These are phyloP conservation scores for Mirza zaza DNA, from an alignment of 2,113 vertebrate species.

Conservation along the genomic window DNA sequence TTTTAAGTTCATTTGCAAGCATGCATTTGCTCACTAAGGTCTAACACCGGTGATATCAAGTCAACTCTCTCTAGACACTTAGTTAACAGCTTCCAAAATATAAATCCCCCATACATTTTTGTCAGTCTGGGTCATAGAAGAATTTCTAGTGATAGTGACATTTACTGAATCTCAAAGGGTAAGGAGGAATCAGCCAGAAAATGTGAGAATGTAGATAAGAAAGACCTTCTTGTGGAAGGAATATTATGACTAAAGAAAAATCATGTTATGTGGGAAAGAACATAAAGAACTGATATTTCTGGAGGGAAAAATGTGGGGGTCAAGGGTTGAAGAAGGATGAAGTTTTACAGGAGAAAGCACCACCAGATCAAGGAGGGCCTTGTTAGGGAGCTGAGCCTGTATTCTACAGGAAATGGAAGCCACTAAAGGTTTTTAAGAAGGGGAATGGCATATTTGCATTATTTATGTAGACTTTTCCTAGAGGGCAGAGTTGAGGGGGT, in stretches of 20 bases:
- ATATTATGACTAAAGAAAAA: background rate
- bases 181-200: background rate
- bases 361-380: background rate
- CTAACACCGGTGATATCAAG: slow-evolving; percentile 17
- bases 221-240: background rate
- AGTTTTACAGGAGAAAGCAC: background rate
- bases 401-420: background rate
- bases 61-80: slow-evolving; percentile 25
- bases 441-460: background rate
- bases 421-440: background rate
- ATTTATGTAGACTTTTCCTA: background rate
- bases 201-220: background rate
- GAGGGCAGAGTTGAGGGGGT: background rate
- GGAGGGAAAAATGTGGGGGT: background rate
- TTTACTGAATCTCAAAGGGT: background rate
- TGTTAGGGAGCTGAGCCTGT: background rate
- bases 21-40: slow-evolving; percentile 38
- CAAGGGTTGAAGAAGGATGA: background rate
- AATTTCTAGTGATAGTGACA: slow-evolving; percentile 4
- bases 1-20: background rate
- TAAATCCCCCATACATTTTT: background rate
- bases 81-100: slow-evolving; percentile 30
- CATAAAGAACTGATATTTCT: background rate
- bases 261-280: background rate
- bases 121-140: background rate